Percentiles rank a stretch among this genome's conserved stretches.
phyloP scores from a whole-genome alignment of 2,797 vertebrate species.

The Neosilurus hyrtlii region DNA sequence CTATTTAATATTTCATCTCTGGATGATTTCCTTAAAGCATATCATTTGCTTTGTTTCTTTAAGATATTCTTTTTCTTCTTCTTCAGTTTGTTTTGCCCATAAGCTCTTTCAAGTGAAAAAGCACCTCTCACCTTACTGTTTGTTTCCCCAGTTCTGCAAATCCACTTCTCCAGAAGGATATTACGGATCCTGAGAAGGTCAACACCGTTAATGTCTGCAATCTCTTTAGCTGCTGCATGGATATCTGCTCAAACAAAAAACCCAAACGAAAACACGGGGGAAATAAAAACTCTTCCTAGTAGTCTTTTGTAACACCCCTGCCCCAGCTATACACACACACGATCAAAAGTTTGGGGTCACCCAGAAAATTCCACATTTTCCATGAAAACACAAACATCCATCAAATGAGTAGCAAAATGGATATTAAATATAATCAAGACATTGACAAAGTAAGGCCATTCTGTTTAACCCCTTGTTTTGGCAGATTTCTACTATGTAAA shows the following conservation, averaged over 20 bases:
- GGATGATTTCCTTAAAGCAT: not conserved
- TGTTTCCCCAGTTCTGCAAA: slow-evolving; percentile 75
- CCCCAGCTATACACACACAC: too few relatives aligned
- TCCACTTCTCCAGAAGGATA: slow-evolving; percentile 88
- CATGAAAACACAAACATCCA: too few relatives aligned
- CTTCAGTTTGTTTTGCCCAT: not conserved
- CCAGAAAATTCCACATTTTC: too few relatives aligned
- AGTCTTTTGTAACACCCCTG: too few relatives aligned
- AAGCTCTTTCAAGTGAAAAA: not conserved
- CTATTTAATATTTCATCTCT: not conserved
- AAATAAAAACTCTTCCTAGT: too few relatives aligned
- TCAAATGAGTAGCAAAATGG: too few relatives aligned
- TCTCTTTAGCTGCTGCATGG: slow-evolving; percentile 82
- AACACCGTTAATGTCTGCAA: slow-evolving; percentile 84
- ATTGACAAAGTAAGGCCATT: too few relatives aligned
- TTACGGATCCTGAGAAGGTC: slow-evolving; percentile 85
- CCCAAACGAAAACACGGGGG: not conserved
- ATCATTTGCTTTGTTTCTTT: not conserved
- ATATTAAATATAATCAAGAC: too few relatives aligned
- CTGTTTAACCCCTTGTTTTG: too few relatives aligned
- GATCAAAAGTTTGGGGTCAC: too few relatives aligned
- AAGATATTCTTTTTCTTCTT: too few relatives aligned
- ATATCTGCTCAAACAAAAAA: slow-evolving; percentile 76
- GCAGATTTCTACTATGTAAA: too few relatives aligned
- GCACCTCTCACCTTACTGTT: slow-evolving; percentile 39